Base-by-base conservation (phyloP, 2,797 vertebrate genomes). In the Channallabes apus region DNA sequence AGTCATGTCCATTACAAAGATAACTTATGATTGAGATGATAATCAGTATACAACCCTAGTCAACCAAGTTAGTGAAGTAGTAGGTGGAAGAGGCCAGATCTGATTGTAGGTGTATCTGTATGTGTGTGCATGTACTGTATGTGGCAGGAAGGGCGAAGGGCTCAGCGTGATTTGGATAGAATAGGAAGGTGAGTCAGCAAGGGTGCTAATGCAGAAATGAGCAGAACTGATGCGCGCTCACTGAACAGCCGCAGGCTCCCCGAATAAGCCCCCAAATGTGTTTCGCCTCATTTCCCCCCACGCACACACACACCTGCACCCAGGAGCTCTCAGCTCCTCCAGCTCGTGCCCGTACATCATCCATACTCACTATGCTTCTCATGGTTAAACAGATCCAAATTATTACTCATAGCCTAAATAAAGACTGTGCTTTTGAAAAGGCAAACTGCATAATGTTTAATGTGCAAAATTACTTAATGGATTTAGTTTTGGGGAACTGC, bases 181-280 rank as follows among this genome's bases (percentile, higher is more conserved):
- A 91, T 77, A 91, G 89, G 90, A 93, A 91, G 91, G 91, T 88
- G 92, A 94, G 92, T 92, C 94, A 91, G 92, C 84, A 27, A 92
- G 92, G 91, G 90, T 91, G 90, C 67, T 90, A 91, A 89, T 89
- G 88, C 80, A 64, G 82, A 88, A 92, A 90, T 88, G 91, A 91
- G 91, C 91, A 87, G 90, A 84, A 87, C 92, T 93, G 92, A 93
- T 93, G 92, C 88, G 86, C 83, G 91, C 91, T 86, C 92, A 92
- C 91, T 91, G 83, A 89, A 92, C 87, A 65, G 86, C 92, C 90
- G 82, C 86, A 77, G 92, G 92, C 92, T 90, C 92, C 83, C 77
- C 29, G 65, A 82, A 85, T 83, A 67, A 65, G 76, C 61, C 77
- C 68, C 68, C 51, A 61, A 84, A 84, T 80, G 79, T 80, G 71